These are phyloP conservation scores for Cotesia chilonis DNA, from an alignment of 1,140 invertebrate genomes.

Conservation along the genomic window DNA sequence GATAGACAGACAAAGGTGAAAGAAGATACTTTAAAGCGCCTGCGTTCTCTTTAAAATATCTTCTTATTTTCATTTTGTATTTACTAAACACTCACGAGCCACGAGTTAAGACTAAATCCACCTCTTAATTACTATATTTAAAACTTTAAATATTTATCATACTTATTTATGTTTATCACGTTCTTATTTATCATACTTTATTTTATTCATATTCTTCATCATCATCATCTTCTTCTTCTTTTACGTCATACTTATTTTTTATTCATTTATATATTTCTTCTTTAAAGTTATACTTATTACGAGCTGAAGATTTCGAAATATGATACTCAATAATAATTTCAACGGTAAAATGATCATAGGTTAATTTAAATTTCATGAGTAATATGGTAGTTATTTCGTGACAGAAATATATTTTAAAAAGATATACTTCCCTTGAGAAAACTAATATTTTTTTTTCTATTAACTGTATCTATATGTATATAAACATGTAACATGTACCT, in stretches of 20 bases:
- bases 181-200: too few relatives aligned
- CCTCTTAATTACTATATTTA: too few relatives aligned
- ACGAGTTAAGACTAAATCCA: too few relatives aligned
- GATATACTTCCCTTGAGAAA: background rate
- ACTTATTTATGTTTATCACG: too few relatives aligned
- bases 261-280: background rate
- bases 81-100: background rate
- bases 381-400: background rate
- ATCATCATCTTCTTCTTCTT: background rate
- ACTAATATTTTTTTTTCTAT: background rate
- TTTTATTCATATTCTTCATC: too few relatives aligned
- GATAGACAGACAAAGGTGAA: constrained; percentile 1
- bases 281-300: background rate
- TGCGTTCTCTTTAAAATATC: constrained; percentile 3
- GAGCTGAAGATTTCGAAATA: background rate
- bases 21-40: constrained; percentile 7
- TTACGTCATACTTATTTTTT: constrained; percentile 5
- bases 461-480: background rate
- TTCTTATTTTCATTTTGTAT: background rate
- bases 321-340: constrained; percentile 6
- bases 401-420: constrained; percentile 14
- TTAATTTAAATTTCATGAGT: constrained; percentile 15
- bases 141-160: too few relatives aligned
- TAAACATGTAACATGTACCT: too few relatives aligned
- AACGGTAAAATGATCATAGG: background rate